Evolutionary conservation across 2,113 vertebrate genomes (phyloP), one percentile per base, ranked within the genome.

Genomic region (Plectropomus leopardus): DNA sequence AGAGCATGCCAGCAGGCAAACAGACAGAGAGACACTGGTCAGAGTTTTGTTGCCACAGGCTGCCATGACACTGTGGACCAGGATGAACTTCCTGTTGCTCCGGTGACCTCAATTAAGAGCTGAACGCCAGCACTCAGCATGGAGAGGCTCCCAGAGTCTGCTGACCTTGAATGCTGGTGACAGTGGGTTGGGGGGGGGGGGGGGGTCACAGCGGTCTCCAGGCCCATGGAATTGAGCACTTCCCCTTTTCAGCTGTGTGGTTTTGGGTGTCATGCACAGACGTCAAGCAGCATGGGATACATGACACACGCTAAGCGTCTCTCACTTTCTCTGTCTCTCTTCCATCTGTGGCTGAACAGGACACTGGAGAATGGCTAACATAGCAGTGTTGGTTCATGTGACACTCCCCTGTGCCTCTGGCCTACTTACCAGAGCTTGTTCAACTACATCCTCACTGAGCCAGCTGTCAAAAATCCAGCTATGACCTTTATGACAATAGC

Each of bases 361-460:
- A 90, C 88, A 88, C 80, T 87, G 61, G 84, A 86, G 86, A 78
- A 84, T 64, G 79, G 76, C 83, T 72, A 81, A 80, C 82, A 82
- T 82, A 85, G 87, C 85, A 89, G 78, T 2, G 11, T 47, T 19
- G 75, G 69, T 83, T 90, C 88, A 91, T 88, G 72, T 88, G 82
- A 88, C 88, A 88, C 85, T 86, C 83, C 70, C 76, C 71, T 64
- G 59, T 76, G 86, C 84, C 78, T 91, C 84, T 92, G 86, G 76
- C 90, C 90, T 88, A 91, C 80, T 92, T 93, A 81, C 47, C 50
- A 0, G 60, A 47, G 72, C 77, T 50, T n/a, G 26, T 54, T 77
- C 66, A n/a, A 24, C 69, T 17, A 47, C 59, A 30, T 72, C 2
- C 2, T 24, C 24, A 53, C 15, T 66, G 47, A 63, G 53, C 47